These are phyloP conservation scores for Myotis lucifugus DNA, from an alignment of 2,113 vertebrate species.

Conservation along the genomic window DNA sequence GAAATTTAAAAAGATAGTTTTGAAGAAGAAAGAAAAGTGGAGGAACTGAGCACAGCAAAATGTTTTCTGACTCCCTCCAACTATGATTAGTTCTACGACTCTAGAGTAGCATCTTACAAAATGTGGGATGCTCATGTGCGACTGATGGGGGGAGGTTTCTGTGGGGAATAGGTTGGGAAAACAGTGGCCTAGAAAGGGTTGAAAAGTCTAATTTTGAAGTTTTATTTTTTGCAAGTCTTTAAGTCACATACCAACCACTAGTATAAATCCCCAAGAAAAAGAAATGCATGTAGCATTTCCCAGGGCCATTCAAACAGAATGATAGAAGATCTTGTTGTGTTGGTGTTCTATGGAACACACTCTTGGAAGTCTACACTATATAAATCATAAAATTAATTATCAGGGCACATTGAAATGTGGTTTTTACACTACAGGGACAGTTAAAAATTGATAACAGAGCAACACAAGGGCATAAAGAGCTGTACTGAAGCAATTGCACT, in stretches of 20 bases:
- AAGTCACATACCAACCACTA: neutral
- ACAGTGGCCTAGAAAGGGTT: neutral
- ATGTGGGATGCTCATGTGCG: neutral
- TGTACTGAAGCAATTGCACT: too few species aligned
- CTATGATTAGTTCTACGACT: neutral
- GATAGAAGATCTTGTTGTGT: neutral
- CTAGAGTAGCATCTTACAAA: neutral
- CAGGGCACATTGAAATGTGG: neutral
- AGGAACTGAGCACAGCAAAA: neutral
- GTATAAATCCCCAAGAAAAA: neutral
- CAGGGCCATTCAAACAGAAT: neutral
- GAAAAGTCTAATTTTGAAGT: neutral
- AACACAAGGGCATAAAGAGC: neutral
- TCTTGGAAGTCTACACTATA: neutral
- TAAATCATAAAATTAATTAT: neutral
- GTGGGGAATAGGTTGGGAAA: neutral
- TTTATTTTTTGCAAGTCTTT: neutral
- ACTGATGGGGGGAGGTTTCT: neutral
- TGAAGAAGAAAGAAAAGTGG: neutral
- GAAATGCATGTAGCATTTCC: neutral
- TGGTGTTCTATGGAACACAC: neutral
- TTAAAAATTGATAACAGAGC: neutral
- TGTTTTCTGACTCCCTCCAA: neutral
- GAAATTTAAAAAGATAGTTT: neutral
- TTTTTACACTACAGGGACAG: neutral